Evolutionary conservation across 2,797 vertebrate genomes (phyloP).

Genomic region (Limnodromus scolopaceus): DNA sequence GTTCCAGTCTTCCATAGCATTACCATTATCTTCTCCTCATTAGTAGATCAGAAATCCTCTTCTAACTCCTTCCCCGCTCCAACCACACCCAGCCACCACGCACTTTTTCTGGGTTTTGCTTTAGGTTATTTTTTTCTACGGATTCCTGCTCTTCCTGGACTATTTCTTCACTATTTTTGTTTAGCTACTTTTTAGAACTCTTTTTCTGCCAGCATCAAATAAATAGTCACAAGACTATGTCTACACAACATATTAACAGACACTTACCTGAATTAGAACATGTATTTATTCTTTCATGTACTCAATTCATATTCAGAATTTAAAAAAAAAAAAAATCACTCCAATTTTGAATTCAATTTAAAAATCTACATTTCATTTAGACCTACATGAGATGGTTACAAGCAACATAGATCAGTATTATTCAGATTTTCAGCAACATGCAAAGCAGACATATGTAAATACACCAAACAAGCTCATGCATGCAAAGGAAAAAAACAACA

Average conservation of each 20-base stretch:
- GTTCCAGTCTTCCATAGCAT: fast-evolving
- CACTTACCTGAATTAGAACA: background rate
- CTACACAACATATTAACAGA: background rate
- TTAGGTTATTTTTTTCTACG: background rate
- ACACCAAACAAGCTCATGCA: fast-evolving
- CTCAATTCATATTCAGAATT: background rate
- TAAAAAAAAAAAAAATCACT: background rate
- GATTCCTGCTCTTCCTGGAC: fast-evolving
- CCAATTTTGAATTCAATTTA: background rate
- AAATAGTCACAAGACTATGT: background rate
- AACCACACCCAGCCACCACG: fast-evolving
- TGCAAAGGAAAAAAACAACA: fast-evolving
- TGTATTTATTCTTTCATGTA: background rate
- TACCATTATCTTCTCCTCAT: background rate
- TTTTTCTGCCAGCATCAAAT: background rate
- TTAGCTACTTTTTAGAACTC: background rate
- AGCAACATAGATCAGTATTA: fast-evolving
- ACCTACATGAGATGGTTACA: fast-evolving
- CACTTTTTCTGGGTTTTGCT: background rate
- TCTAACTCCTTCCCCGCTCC: background rate
- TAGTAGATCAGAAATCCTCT: background rate
- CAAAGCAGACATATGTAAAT: fast-evolving
- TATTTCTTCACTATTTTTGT: background rate
- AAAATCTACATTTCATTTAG: background rate
- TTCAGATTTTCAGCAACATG: background rate